These are phyloP conservation scores for Seladonia tumulorum DNA, from an alignment of 2,888 invertebrate genomes.

Conservation along the genomic window DNA sequence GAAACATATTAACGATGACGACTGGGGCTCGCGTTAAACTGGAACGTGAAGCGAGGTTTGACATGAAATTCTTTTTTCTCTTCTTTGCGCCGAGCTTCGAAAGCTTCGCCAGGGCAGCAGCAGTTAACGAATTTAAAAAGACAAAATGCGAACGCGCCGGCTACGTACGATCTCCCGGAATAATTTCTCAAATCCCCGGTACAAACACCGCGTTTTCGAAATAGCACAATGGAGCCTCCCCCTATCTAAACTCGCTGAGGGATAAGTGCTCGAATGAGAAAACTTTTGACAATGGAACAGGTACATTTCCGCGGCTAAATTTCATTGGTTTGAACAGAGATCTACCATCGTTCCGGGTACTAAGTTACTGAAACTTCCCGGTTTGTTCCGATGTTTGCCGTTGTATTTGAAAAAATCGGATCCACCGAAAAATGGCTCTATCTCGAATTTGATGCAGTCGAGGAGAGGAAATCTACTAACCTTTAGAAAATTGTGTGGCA, in stretches of 20 bases:
- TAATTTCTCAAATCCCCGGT: neutral
- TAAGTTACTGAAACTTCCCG: neutral
- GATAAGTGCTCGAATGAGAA: neutral
- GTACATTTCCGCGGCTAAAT: neutral
- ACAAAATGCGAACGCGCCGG: neutral
- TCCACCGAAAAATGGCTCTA: neutral
- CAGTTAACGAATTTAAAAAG: slow-evolving; percentile 49
- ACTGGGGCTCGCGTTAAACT: slow-evolving; percentile 68
- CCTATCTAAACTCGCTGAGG: neutral
- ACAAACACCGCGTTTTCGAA: neutral
- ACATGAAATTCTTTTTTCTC: slow-evolving; percentile 69
- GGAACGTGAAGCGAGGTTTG: slow-evolving; percentile 70
- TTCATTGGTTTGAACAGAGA: neutral
- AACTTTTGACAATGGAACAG: neutral
- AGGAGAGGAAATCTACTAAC: neutral
- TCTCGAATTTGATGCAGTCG: neutral
- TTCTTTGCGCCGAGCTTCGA: slow-evolving; percentile 55
- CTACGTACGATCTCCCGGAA: neutral
- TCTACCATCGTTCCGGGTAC: neutral
- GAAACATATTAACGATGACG: slow-evolving; percentile 71
- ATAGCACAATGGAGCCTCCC: neutral
- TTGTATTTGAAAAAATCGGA: slow-evolving; percentile 6
- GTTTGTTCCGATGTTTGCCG: neutral
- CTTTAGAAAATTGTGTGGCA: neutral
- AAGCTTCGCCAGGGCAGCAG: slow-evolving; percentile 66